These are phyloP conservation scores for Apodemia zela DNA, from an alignment of 2,888 invertebrate genomes.

Conservation along the genomic window DNA sequence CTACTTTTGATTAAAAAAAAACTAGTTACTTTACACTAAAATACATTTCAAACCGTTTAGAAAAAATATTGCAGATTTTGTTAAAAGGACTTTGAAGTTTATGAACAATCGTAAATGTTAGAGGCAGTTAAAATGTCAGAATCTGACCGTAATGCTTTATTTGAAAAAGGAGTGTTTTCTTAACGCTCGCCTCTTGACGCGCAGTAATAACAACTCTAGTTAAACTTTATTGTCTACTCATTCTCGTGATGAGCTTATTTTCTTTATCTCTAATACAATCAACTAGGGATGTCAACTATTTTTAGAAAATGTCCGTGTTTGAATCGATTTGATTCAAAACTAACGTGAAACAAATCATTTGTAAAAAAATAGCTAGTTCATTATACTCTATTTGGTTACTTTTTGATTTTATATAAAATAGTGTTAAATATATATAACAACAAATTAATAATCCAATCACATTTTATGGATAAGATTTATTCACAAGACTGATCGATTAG, in stretches of 20 bases:
- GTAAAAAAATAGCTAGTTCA: no score
- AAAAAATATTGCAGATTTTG: not conserved
- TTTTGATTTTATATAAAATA: no score
- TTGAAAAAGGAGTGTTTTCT: slow-evolving; percentile 74
- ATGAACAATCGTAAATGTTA: slow-evolving; percentile 67
- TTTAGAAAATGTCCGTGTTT: no score
- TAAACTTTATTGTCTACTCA: slow-evolving; percentile 71
- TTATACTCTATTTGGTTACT: no score
- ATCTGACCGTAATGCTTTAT: slow-evolving; percentile 69
- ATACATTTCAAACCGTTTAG: not conserved
- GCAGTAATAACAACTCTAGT: slow-evolving; percentile 61
- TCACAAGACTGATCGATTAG: not conserved
- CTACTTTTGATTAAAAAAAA: slow-evolving; percentile 29
- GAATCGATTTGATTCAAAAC: no score
- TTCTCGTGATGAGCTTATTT: slow-evolving; percentile 67
- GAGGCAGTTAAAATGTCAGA: slow-evolving; percentile 73
- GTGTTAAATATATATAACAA: no score
- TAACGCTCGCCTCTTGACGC: slow-evolving; percentile 49
- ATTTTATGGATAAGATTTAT: not conserved
- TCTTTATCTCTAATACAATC: slow-evolving; percentile 60
- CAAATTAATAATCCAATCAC: no score
- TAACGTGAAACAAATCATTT: no score
- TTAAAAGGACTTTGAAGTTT: slow-evolving; percentile 42
- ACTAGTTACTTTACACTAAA: not conserved
- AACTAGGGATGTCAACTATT: slow-evolving; percentile 54